phyloP scores from a whole-genome alignment of 2,113 vertebrate species.

The Pelecanoides urinatrix region DNA sequence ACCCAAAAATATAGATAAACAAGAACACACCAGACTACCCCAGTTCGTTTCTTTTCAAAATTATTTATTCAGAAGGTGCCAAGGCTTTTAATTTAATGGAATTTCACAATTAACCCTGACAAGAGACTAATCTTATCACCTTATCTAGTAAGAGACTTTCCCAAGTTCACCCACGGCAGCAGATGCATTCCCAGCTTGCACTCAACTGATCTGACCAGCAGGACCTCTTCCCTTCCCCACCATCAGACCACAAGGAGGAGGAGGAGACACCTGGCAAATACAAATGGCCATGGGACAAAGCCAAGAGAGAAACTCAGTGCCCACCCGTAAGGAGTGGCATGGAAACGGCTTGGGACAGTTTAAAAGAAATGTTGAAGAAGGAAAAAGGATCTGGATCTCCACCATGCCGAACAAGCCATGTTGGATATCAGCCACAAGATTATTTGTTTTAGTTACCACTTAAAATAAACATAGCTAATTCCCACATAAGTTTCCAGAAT shows the following conservation, averaged over 20 bases:
- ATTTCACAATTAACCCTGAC: background rate
- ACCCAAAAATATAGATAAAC: background rate
- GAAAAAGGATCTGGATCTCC: background rate
- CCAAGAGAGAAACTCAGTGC: background rate
- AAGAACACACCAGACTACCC: background rate
- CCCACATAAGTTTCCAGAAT: conserved; percentile 8
- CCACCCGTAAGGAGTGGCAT: background rate
- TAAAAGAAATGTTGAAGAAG: background rate
- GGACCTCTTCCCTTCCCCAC: background rate
- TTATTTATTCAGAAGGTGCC: background rate
- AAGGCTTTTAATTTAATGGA: background rate
- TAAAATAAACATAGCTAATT: conserved; percentile 4
- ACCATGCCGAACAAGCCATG: background rate
- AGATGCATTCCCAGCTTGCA: background rate
- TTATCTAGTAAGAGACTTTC: background rate
- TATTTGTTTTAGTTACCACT: conserved; percentile 25
- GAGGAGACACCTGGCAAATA: background rate
- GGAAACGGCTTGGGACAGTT: background rate
- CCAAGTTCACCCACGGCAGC: background rate
- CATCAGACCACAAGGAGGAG: background rate
- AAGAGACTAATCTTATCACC: background rate
- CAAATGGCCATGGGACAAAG: background rate
- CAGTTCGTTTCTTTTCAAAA: background rate
- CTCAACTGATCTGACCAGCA: background rate
- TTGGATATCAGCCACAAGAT: conserved; percentile 23